Evolutionary conservation across 1,140 invertebrate species (phyloP).

Genomic region (Caenorhabditis remanei): DNA sequence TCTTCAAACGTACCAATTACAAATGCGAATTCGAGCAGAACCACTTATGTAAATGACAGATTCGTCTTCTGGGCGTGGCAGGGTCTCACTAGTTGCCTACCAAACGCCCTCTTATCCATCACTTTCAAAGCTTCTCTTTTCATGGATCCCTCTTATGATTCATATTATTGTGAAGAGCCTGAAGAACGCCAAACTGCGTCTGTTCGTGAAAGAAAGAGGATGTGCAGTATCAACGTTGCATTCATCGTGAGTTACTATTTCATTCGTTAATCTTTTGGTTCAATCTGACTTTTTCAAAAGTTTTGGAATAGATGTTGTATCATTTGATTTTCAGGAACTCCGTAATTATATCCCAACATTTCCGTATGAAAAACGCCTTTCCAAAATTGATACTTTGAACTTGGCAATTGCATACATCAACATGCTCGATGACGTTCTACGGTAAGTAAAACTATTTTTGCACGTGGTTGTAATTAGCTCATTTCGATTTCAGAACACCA

Average conservation of each 20-base stretch:
- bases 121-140: slow-evolving; percentile 21
- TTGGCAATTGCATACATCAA: slow-evolving; percentile 98
- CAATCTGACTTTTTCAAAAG: slow-evolving; percentile 17
- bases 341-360: slow-evolving; percentile 92
- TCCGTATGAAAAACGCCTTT: slow-evolving; percentile 96
- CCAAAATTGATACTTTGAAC: slow-evolving; percentile 95
- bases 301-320: neutral
- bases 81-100: neutral
- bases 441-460: slow-evolving; percentile 64
- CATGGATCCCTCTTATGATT: slow-evolving; percentile 50
- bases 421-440: slow-evolving; percentile 91
- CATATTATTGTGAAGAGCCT: slow-evolving; percentile 53
- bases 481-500: slow-evolving; percentile 1
- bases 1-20: slow-evolving; percentile 18
- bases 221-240: slow-evolving; percentile 97
- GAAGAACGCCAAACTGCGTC: slow-evolving; percentile 85
- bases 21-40: slow-evolving; percentile 41
- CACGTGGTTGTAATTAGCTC: neutral
- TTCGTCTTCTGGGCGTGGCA: slow-evolving; percentile 39
- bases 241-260: slow-evolving; percentile 83
- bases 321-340: slow-evolving; percentile 77
- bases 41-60: slow-evolving; percentile 55
- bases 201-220: slow-evolving; percentile 91
- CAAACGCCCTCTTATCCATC: neutral
- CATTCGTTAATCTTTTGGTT: neutral